Conservation (phyloP, 2,113 vertebrate genomes). For the Zingel zingel region DNA sequence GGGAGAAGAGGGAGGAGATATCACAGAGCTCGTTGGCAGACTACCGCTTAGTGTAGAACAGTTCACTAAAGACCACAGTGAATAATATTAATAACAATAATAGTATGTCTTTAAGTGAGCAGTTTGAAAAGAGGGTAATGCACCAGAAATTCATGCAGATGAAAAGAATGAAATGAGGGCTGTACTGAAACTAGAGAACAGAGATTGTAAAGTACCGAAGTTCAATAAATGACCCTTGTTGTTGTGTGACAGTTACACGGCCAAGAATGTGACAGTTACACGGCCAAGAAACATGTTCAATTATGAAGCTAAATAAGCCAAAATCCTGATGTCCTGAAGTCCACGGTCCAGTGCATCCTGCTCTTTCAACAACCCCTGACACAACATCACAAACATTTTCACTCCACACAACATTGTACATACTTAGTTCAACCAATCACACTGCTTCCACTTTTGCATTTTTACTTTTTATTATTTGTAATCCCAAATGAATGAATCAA, state of each 20-base stretch:
- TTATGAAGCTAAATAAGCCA: slow-evolving; percentile 53
- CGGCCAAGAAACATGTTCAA: slow-evolving; percentile 22
- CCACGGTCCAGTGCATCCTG: slow-evolving; percentile 26
- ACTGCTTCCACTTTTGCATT: slow-evolving; percentile 10
- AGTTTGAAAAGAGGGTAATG: neutral
- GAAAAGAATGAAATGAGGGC: neutral
- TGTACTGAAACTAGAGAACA: slow-evolving; percentile 9
- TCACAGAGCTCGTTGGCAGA: slow-evolving; percentile 18
- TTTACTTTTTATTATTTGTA: slow-evolving; percentile 12
- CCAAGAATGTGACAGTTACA: slow-evolving; percentile 42
- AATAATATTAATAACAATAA: slow-evolving; percentile 3
- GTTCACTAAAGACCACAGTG: slow-evolving; percentile 7
- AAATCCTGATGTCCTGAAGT: slow-evolving; percentile 31
- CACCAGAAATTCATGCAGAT: neutral
- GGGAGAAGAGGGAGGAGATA: slow-evolving; percentile 30
- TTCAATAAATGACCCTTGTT: slow-evolving; percentile 58
- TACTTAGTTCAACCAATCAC: neutral
- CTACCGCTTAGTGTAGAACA: neutral
- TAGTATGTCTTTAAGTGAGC: neutral
- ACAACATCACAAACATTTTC: slow-evolving; percentile 10
- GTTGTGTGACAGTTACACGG: slow-evolving; percentile 34
- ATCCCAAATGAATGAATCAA: slow-evolving; percentile 11
- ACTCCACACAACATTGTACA: neutral
- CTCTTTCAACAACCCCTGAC: slow-evolving; percentile 2
- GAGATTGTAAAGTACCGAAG: neutral